These are phyloP conservation scores for Bryconaethiops microstoma DNA, from an alignment of 2,797 vertebrate species.

Conservation along the genomic window DNA sequence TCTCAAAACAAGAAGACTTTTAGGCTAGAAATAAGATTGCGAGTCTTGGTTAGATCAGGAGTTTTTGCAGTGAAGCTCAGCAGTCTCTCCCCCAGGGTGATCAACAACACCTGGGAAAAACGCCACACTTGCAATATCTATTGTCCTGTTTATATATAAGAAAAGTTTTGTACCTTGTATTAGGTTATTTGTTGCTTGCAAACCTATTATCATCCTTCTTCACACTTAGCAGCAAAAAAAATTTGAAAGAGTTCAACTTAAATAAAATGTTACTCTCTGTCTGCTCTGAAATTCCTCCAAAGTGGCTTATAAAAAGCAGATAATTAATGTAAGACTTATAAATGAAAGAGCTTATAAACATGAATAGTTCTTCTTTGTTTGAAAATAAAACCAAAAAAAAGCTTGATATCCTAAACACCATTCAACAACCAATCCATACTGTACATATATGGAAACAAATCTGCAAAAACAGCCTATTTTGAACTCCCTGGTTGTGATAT, in stretches of 20 bases:
- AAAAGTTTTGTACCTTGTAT: background rate
- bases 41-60: no score
- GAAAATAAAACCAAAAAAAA: no score
- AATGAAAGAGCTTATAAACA: no score
- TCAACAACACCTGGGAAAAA: background rate
- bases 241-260: background rate
- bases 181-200: background rate
- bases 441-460: background rate
- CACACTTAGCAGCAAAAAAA: background rate
- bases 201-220: background rate
- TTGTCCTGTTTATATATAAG: background rate
- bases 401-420: no score
- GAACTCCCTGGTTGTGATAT: no score
- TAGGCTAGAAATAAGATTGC: no score
- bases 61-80: no score
- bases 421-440: no score
- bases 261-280: background rate
- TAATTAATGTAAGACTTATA: background rate
- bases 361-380: no score
- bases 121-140: background rate
- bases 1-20: no score
- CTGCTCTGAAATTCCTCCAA: background rate
- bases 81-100: background rate
- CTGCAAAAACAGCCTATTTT: no score
- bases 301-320: background rate